phyloP scores from a whole-genome alignment of 2,888 invertebrate genomes.

The Epicampocera succincta region DNA sequence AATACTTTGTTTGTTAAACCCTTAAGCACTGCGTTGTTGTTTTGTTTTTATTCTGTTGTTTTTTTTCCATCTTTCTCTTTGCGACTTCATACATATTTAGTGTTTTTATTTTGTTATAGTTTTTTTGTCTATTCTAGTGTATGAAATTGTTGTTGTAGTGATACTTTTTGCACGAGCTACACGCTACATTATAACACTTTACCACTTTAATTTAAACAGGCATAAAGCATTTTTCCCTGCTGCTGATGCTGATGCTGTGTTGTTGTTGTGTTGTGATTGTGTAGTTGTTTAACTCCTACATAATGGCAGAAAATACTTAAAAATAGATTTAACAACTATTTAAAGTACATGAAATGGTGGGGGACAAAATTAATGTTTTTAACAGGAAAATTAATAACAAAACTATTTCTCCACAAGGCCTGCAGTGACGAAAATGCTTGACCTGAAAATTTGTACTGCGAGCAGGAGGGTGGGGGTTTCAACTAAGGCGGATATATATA shows the following conservation, averaged over 20 bases:
- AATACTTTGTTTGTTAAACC: constrained; percentile 76
- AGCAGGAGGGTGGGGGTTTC: no score
- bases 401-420: no score
- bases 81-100: constrained; percentile 27
- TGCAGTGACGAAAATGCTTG: no score
- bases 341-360: constrained; percentile 2
- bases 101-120: constrained; percentile 40
- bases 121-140: constrained; percentile 18
- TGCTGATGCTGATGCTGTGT: constrained; percentile 8
- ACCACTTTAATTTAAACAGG: constrained; percentile 58
- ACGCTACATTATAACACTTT: constrained; percentile 56
- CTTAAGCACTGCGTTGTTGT: constrained; percentile 73
- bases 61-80: constrained; percentile 13
- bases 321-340: constrained; percentile 9
- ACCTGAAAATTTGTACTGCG: no score
- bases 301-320: background rate
- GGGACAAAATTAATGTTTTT: background rate
- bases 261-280: no score
- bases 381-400: no score
- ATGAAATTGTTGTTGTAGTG: constrained; percentile 29
- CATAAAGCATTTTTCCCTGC: constrained; percentile 12
- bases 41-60: constrained; percentile 17
- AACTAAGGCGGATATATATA: no score
- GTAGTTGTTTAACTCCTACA: background rate
- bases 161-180: constrained; percentile 28